A percentile compares a stretch with the other conserved stretches of the same genome.
Evolutionary conservation across 2,888 invertebrate genomes (phyloP).

Genomic region (Tetanocera ferruginea): DNA sequence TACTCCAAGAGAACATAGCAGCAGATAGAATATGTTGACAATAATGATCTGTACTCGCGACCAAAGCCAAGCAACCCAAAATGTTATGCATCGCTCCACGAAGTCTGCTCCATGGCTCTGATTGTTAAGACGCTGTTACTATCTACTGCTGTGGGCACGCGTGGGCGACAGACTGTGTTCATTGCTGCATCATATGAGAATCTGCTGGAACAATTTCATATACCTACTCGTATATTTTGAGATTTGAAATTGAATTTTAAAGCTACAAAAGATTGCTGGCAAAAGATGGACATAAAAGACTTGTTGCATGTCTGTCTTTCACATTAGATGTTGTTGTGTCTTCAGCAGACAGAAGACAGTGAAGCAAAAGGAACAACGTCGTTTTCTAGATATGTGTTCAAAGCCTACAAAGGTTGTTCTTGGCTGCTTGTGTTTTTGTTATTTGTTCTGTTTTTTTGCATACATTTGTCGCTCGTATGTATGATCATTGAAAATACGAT

Average conservation of each 20-base stretch:
- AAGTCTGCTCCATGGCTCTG: not conserved
- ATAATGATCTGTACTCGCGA: conserved; percentile 12
- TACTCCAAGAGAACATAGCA: not conserved
- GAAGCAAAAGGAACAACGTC: conserved; percentile 19
- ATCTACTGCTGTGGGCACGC: conserved; percentile 39
- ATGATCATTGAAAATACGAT: not conserved
- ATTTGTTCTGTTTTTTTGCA: not conserved
- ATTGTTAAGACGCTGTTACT: not conserved
- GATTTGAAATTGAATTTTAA: conserved; percentile 1
- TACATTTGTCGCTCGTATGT: not conserved
- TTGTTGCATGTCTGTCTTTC: conserved; percentile 49
- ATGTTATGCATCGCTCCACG: not conserved
- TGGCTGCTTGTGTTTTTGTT: not conserved
- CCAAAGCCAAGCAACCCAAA: not conserved
- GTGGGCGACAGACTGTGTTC: conserved; percentile 50
- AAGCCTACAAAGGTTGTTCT: conserved; percentile 23
- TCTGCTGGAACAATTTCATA: conserved; percentile 7
- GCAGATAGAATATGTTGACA: conserved; percentile 19
- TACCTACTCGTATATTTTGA: not conserved
- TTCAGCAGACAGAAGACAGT: conserved; percentile 37
- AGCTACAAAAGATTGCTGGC: not conserved
- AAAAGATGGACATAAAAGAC: conserved; percentile 51
- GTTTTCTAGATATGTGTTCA: not conserved
- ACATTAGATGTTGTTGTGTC: conserved; percentile 23
- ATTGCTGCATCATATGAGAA: not conserved